These are phyloP conservation scores for Dolichotis patagonum DNA, from an alignment of 2,113 vertebrate genomes.

Conservation along the genomic window DNA sequence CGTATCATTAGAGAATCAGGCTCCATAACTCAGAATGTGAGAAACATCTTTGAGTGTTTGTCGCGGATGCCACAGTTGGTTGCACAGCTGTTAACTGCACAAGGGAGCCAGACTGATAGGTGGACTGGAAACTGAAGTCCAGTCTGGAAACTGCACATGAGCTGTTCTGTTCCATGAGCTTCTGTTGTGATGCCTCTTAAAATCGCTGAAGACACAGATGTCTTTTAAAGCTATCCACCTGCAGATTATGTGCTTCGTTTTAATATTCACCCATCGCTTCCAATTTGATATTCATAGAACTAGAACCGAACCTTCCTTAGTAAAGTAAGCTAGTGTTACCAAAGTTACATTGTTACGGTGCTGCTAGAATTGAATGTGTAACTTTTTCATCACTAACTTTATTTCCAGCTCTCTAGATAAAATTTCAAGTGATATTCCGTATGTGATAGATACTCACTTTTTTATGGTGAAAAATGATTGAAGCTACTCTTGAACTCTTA, in stretches of 20 bases:
- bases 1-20: neutral
- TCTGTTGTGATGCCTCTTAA: neutral
- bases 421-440: constrained; percentile 55
- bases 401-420: neutral
- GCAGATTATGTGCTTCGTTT: constrained; percentile 14
- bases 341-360: constrained; percentile 44
- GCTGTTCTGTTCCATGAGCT: neutral
- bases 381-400: neutral
- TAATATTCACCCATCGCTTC: neutral
- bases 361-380: constrained; percentile 53
- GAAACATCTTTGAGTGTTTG: neutral
- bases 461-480: neutral
- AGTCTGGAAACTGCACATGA: neutral
- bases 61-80: neutral
- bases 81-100: neutral
- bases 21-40: neutral
- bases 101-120: neutral
- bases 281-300: neutral
- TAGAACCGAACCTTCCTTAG: neutral
- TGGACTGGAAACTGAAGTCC: neutral
- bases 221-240: constrained; percentile 22
- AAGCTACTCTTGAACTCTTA: neutral
- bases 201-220: neutral
- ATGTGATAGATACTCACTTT: neutral
- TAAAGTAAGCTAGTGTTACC: neutral